Base-by-base conservation (phyloP, 1,140 invertebrate genomes). In the Araneus ventricosus region DNA sequence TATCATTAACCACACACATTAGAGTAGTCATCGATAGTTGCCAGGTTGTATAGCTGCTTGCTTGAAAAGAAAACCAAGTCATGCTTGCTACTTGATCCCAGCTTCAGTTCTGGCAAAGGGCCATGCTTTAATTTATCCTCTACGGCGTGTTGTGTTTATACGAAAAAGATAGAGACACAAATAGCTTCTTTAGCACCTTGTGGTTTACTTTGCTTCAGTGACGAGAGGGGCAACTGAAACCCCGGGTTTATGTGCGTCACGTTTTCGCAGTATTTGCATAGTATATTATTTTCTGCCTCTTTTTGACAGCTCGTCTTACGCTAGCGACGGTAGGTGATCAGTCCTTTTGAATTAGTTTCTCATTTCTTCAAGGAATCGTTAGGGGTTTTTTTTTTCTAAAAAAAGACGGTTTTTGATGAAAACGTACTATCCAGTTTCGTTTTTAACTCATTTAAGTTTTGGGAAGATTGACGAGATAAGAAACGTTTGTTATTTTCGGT, bases 181-280 rank as follows among this genome's bases (percentile, higher is more conserved):
- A 92, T 92, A 92, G 90, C 90, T 92, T 86, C 79, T 86, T 92
- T 85, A 91, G 89, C 80, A 86, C 90, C 61, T 92, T 41, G 79
- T 45, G 59, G 80, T 75, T 86, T 91, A 91, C 52, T 91, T 70
- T 80, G n/a, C 67, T 41, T 34, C 61, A 88, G 63, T 67, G 87
- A 88, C 37, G 59, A 52, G 57, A 34, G 39, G 37, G 10, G 67
- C 59, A 75, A 39, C n/a, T 70, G 37, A 88, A 41, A 63, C 61
- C 61, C n/a, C 8, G 82, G 27, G 27, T 84, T 84, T 87, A 87
- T 87, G 85, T 37, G 34, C 84, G 45, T 86, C 84, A 86, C 85
- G 85, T 87, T 57, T 57, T 52, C 45, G 37, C 45, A 52, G 45
- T 84, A 87, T 87, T 87, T 87, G 85, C 85, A 87, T 61, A 61